Percentiles rank a stretch among this genome's conserved stretches.
Conservation (phyloP, 2,113 vertebrate species). For the Spizaetus ornatus region DNA sequence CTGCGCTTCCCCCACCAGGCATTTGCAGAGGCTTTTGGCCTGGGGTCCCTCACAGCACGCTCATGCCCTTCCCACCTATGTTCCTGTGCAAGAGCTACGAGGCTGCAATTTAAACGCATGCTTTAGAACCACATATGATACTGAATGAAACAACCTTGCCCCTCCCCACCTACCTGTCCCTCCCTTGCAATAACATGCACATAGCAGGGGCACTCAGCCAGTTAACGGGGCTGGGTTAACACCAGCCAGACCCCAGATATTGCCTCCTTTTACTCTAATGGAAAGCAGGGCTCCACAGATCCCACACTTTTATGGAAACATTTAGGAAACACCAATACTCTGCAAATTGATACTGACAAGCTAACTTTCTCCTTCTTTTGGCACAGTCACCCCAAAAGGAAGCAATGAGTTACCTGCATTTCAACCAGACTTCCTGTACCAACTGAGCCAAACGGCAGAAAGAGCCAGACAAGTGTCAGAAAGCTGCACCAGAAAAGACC, state of each 20-base stretch:
- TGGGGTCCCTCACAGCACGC: neutral
- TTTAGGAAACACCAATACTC: neutral
- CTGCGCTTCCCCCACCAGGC: too few relatives aligned
- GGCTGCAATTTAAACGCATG: neutral
- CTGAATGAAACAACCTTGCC: neutral
- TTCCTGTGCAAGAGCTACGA: neutral
- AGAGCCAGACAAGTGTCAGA: neutral
- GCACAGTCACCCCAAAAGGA: neutral
- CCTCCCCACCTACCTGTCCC: neutral
- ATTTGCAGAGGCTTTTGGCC: neutral
- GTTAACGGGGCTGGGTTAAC: neutral
- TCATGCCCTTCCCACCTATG: neutral
- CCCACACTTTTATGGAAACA: neutral
- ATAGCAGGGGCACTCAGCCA: fast-evolving
- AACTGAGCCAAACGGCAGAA: neutral
- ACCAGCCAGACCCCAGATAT: neutral
- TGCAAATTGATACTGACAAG: neutral
- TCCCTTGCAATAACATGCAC: fast-evolving
- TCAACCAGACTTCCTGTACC: neutral
- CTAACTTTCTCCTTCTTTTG: neutral
- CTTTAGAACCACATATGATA: neutral
- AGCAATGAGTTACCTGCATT: neutral
- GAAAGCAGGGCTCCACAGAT: neutral
- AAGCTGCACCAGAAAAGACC: neutral
- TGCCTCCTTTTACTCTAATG: neutral